Evolutionary conservation across 2,113 vertebrate species (phyloP).

Genomic region (Grallaria varia): DNA sequence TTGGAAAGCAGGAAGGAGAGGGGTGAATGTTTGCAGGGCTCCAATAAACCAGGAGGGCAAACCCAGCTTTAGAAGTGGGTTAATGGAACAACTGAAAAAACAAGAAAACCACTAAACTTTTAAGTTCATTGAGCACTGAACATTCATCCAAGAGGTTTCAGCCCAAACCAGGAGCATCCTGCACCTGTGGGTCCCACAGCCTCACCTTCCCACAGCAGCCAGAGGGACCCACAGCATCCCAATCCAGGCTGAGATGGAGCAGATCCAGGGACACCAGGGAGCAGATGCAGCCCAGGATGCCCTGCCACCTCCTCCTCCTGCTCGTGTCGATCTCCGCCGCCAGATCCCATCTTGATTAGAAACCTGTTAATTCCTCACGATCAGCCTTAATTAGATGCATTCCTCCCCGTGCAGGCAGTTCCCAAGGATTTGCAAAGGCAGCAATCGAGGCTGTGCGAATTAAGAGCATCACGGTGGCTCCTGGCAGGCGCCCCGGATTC

Average conservation of each 20-base stretch:
- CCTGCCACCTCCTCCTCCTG: not conserved
- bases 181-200: fast-evolving
- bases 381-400: not conserved
- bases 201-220: not conserved
- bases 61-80: not conserved
- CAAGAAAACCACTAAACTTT: fast-evolving
- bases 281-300: not conserved
- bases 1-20: fast-evolving
- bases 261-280: not conserved
- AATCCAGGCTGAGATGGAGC: not conserved
- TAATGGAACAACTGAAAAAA: not conserved
- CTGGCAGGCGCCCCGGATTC: not conserved
- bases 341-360: not conserved
- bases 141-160: fast-evolving
- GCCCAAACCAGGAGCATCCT: not conserved
- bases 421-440: slow-evolving; percentile 35
- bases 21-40: fast-evolving
- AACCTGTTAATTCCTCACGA: slow-evolving; percentile 34
- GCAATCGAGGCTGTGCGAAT: slow-evolving; percentile 54
- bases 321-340: not conserved
- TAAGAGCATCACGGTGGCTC: not conserved
- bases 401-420: not conserved
- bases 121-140: not conserved
- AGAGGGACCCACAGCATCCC: not conserved
- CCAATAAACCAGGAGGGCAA: not conserved